Evolutionary conservation across 2,113 vertebrate species (phyloP), one percentile per base, ranked within the genome.

Genomic region (Neotragus moschatus): DNA sequence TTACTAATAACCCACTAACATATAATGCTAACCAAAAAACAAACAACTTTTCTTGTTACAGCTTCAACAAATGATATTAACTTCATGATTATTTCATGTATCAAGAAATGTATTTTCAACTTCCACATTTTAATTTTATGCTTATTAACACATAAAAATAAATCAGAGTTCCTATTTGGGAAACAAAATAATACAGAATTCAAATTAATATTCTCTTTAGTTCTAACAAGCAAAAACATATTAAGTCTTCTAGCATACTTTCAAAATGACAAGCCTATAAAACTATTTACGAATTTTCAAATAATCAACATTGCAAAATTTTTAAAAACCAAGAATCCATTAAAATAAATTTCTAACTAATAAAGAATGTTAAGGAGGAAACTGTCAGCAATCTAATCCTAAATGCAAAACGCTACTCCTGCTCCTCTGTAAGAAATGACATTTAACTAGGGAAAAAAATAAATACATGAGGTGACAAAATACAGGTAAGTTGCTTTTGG

Each of bases 401-500:
- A 80, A 95, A 91, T 11, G 79, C 61, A 79, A 96, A 98, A 95
- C 28, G 3, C 66, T 90, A 56, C 23, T 60, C 30, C 19, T 82
- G 36, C 61, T 92, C 39, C n/a, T 89, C 25, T 51, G 13, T 47
- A 96, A 91, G 75, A 98, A 97, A 98, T 5, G 6, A 89, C 82
- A 87, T 55, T 5, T 80, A 97, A 91, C 23, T 25, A 21, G 1
- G 58, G 28, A 30, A 97, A 96, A 96, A 98, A 95, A 82, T 94
- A 96, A 98, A 82, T 63, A 95, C 80, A 7, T 21, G 2, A 97
- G 81, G 92, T 91, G 97, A 97, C 61, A 93, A 85, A 98, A 91
- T 75, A 85, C 75, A 98, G 58, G 73, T 93, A 98, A 98, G 98
- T 85, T 98, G 97, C 36, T 98, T 96, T 97, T 97, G 98, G 96